phyloP scores from a whole-genome alignment of 2,113 vertebrate species.

The Siniperca chuatsi region DNA sequence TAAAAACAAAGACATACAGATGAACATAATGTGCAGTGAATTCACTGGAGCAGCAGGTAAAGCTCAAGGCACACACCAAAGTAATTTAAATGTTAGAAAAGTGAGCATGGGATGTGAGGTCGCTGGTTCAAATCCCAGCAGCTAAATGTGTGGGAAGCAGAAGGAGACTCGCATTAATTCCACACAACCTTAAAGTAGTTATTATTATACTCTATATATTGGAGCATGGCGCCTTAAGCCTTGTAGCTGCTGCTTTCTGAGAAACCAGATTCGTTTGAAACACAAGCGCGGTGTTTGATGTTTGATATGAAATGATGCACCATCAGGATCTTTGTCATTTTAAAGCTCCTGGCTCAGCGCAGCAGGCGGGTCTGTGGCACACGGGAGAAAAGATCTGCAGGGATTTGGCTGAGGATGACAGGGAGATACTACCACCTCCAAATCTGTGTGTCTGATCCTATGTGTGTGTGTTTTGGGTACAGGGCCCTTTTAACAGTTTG shows the following conservation, averaged over 20 bases:
- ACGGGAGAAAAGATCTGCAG: slow-evolving; percentile 30
- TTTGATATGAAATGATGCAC: slow-evolving; percentile 44
- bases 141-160: slow-evolving; percentile 24
- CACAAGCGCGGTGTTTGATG: slow-evolving; percentile 33
- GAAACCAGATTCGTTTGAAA: slow-evolving; percentile 32
- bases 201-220: slow-evolving; percentile 24
- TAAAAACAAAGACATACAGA: slow-evolving; percentile 41
- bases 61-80: slow-evolving; percentile 9
- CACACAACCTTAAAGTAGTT: slow-evolving; percentile 17
- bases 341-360: slow-evolving; percentile 46
- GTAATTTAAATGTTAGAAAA: slow-evolving; percentile 10
- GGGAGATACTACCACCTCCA: slow-evolving; percentile 32
- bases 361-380: slow-evolving; percentile 25
- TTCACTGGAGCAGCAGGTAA: slow-evolving; percentile 54
- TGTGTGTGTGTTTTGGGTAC: not conserved
- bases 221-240: not conserved
- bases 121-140: slow-evolving; percentile 35
- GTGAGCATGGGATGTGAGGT: slow-evolving; percentile 12
- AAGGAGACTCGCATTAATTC: not conserved
- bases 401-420: slow-evolving; percentile 58
- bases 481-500: not conserved
- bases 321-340: slow-evolving; percentile 56
- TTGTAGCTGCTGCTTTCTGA: slow-evolving; percentile 28
- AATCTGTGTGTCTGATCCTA: slow-evolving; percentile 29
- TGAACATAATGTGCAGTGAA: slow-evolving; percentile 36